These are phyloP conservation scores for Pomacea canaliculata DNA, from an alignment of 2,888 invertebrate species.

Conservation along the genomic window DNA sequence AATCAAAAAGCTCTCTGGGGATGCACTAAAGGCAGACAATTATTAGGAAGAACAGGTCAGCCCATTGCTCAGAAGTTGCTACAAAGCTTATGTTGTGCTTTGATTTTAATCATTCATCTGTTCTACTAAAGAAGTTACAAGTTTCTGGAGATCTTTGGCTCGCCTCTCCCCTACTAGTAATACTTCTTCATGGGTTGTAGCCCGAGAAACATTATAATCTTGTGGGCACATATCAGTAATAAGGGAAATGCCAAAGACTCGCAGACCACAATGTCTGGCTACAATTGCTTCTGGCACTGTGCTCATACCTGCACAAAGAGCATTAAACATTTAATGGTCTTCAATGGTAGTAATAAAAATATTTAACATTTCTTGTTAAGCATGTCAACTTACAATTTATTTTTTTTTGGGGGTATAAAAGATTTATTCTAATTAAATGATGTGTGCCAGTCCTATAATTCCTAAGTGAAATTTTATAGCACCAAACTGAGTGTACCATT, in stretches of 20 bases:
- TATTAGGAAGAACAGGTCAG: too few relatives aligned
- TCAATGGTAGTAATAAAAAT: not conserved
- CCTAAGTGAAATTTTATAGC: too few relatives aligned
- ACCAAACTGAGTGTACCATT: too few relatives aligned
- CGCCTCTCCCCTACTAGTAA: conserved; percentile 61
- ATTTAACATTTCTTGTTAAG: not conserved
- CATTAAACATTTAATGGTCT: not conserved
- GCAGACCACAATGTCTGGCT: conserved; percentile 83
- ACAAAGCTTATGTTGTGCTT: too few relatives aligned
- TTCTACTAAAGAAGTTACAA: conserved; percentile 49
- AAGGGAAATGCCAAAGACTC: conserved; percentile 89
- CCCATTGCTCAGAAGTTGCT: too few relatives aligned
- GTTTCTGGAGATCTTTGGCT: conserved; percentile 59
- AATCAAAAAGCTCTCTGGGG: too few relatives aligned
- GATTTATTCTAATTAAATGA: too few relatives aligned
- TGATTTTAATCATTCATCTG: conserved; percentile 23
- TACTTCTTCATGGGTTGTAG: conserved; percentile 91
- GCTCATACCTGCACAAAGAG: conserved; percentile 76
- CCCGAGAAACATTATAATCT: conserved; percentile 80
- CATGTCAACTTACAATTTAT: not conserved
- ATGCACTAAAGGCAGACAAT: too few relatives aligned
- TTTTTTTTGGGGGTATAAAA: too few relatives aligned
- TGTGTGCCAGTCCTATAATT: too few relatives aligned
- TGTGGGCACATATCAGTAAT: conserved; percentile 91
- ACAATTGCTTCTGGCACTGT: conserved; percentile 86